Base-by-base conservation (phyloP, 2,888 invertebrate species). In the Cataglyphis cursor region DNA sequence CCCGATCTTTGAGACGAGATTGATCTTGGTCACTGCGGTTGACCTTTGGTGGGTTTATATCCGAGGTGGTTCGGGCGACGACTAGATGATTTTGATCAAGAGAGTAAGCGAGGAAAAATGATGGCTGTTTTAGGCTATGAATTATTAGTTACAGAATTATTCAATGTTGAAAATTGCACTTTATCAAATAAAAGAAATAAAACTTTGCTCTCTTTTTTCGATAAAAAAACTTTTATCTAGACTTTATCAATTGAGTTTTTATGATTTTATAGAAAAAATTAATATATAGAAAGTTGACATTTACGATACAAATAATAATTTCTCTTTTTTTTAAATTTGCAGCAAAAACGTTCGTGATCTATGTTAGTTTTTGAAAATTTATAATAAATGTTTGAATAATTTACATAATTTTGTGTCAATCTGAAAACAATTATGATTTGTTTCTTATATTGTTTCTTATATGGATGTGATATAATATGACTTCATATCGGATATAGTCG, bases 391-490 rank as follows among this genome's bases (percentile, higher is more conserved):
- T 48, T 62, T 41, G 35, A 21, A 35, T 2, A 75, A 8, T 1
- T 6, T 80, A 44, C 12, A 44, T 44, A 70, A 72, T 61, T 80
- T 51, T 80, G 38, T 72, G 35, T 12, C 59, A 48, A 80, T 70
- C 59, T 78, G 44, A 61, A 70, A 70, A 78, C 70, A 80, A 80
- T 59, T 18, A 31, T 70, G 12, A 35, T n/a, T n/a, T n/a, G n/a
- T n/a, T n/a, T n/a, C n/a, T n/a, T 61, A 31, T 80, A 78, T 59
- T 59, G 21, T 80, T 80, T 80, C 70, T 72, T 72, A 72, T 9
- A n/a, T 78, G 38, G 38, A 54, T 76, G 51, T 62, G 24, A 31
- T 15, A 59, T 68, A 1, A 31, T 35, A 12, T 38, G 41, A 44
- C 41, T n/a, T 59, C 41, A 21, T 12, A 59, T 44, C 35, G 78